Evolutionary conservation across 2,797 vertebrate species (phyloP).

Genomic region (Phrynocephalus forsythii): DNA sequence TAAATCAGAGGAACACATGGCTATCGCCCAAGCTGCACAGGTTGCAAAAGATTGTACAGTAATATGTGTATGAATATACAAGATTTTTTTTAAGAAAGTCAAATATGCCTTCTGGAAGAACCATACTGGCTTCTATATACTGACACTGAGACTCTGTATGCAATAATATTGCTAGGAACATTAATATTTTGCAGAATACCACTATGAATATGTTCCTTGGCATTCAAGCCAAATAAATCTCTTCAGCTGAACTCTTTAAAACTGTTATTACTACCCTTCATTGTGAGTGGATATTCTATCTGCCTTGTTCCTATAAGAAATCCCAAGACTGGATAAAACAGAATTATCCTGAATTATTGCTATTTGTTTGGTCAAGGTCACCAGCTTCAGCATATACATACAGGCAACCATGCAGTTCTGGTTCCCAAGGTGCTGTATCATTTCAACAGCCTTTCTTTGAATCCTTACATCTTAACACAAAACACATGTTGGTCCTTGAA

Average conservation of each 20-base stretch:
- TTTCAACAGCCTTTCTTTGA: slow-evolving; percentile 60
- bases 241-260: not conserved
- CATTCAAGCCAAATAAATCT: slow-evolving; percentile 51
- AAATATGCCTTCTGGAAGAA: not conserved
- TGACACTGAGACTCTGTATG: not conserved
- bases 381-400: slow-evolving; percentile 25
- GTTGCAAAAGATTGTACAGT: not conserved
- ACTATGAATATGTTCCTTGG: slow-evolving; percentile 51
- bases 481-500: slow-evolving; percentile 54
- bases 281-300: slow-evolving; percentile 45
- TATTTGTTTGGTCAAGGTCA: slow-evolving; percentile 56
- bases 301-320: slow-evolving; percentile 1
- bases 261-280: slow-evolving; percentile 54
- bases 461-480: slow-evolving; percentile 27
- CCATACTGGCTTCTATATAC: not conserved
- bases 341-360: slow-evolving; percentile 40
- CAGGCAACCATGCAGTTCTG: slow-evolving; percentile 8
- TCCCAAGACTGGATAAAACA: slow-evolving; percentile 19
- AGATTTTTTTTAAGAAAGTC: not conserved
- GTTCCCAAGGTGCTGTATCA: slow-evolving; percentile 33
- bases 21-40: not conserved
- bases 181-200: slow-evolving; percentile 52
- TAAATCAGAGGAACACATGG: not conserved
- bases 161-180: slow-evolving; percentile 30
- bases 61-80: not conserved